Evolutionary conservation across 2,113 vertebrate genomes (phyloP).

Genomic region (Nannobrachium achirus): DNA sequence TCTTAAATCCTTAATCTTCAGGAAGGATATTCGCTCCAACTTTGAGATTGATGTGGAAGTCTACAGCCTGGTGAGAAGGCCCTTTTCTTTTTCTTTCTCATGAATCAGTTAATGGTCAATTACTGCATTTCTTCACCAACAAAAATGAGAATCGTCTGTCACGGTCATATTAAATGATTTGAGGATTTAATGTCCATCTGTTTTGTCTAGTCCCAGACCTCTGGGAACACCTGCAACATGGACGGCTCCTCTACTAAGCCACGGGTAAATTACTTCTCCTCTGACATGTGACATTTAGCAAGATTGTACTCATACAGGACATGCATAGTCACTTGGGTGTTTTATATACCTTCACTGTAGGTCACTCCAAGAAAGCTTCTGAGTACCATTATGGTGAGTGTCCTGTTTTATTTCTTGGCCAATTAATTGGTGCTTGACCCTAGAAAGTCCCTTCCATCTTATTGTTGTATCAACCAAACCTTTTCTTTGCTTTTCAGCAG

Average conservation of each 20-base stretch:
- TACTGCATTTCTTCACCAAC: neutral
- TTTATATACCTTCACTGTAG: slow-evolving; percentile 49
- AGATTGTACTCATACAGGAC: neutral
- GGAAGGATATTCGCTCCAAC: slow-evolving; percentile 76
- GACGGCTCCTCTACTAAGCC: slow-evolving; percentile 64
- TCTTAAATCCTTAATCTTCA: slow-evolving; percentile 37
- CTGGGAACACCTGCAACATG: slow-evolving; percentile 41
- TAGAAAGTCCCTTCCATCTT: too few species aligned
- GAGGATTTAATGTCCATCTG: neutral
- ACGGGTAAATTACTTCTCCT: slow-evolving; percentile 48
- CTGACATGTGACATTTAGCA: neutral
- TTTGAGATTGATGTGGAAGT: slow-evolving; percentile 85
- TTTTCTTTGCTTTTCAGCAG: slow-evolving; percentile 46
- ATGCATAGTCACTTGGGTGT: accelerated
- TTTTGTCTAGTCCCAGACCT: slow-evolving; percentile 61
- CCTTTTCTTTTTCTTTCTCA: neutral
- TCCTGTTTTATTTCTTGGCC: neutral
- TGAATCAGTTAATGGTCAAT: neutral
- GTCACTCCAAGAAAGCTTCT: slow-evolving; percentile 83
- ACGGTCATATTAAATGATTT: neutral
- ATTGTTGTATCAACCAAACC: neutral
- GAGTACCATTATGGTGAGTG: slow-evolving; percentile 77
- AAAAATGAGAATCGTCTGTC: neutral
- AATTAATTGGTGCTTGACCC: too few species aligned
- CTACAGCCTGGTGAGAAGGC: slow-evolving; percentile 82